These are phyloP conservation scores for Agapetus fuscipes DNA, from an alignment of 2,888 invertebrate species.

Conservation along the genomic window DNA sequence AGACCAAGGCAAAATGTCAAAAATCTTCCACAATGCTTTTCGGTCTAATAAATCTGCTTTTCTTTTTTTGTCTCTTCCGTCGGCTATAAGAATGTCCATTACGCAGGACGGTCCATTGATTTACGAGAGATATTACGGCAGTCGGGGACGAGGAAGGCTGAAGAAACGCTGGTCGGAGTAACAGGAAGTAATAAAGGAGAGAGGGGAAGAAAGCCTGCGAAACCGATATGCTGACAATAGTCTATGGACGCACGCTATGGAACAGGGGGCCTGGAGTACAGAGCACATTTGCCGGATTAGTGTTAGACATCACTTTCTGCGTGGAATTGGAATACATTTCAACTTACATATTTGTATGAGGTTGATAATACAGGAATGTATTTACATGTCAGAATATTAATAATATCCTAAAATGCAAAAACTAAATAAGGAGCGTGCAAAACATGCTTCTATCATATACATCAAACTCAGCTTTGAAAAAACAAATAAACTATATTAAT, in stretches of 20 bases:
- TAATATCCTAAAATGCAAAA: too few species aligned
- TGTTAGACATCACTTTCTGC: too few species aligned
- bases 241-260: background rate
- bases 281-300: too few species aligned
- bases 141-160: constrained; percentile 19
- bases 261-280: too few species aligned
- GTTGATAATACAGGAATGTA: too few species aligned
- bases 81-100: constrained; percentile 22
- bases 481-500: too few species aligned
- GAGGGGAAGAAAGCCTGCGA: constrained; percentile 29
- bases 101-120: constrained; percentile 22
- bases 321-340: too few species aligned
- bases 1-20: constrained; percentile 7
- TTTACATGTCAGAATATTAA: too few species aligned
- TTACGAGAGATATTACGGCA: constrained; percentile 22
- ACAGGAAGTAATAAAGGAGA: constrained; percentile 49
- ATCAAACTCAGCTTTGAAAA: too few species aligned
- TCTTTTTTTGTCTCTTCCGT: constrained; percentile 17
- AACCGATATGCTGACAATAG: constrained; percentile 9
- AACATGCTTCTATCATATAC: too few species aligned
- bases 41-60: constrained; percentile 20
- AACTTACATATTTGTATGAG: too few species aligned
- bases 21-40: constrained; percentile 18
- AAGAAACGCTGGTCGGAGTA: constrained; percentile 27
- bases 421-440: too few species aligned